Evolutionary conservation across 2,888 invertebrate genomes (phyloP).

Genomic region (Eupithecia subumbrata): DNA sequence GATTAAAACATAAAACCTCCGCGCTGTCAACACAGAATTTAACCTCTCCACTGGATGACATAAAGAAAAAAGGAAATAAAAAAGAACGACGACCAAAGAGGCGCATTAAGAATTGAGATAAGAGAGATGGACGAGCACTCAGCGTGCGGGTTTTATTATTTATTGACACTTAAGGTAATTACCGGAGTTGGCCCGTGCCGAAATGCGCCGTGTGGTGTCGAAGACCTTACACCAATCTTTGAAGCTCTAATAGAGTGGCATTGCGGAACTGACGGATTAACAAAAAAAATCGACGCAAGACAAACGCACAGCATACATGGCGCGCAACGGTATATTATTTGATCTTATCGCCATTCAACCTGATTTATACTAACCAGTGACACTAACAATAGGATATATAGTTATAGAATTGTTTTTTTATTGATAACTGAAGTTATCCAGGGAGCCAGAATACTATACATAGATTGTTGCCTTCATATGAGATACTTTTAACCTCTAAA

Average conservation of each 20-base stretch:
- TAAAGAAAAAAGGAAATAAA: slow-evolving; percentile 72
- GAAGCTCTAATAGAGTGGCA: slow-evolving; percentile 42
- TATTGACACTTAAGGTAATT: slow-evolving; percentile 85
- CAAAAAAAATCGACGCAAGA: neutral
- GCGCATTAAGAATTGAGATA: slow-evolving; percentile 84
- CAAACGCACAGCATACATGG: neutral
- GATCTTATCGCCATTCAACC: neutral
- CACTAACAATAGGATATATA: neutral
- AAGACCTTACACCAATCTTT: slow-evolving; percentile 56
- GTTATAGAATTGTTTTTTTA: neutral
- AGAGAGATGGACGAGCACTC: slow-evolving; percentile 83
- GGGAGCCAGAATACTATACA: neutral
- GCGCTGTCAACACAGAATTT: slow-evolving; percentile 81
- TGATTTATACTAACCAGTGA: neutral
- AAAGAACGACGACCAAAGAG: slow-evolving; percentile 80
- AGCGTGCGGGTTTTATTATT: slow-evolving; percentile 80
- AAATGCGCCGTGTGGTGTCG: slow-evolving; percentile 58
- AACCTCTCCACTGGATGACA: slow-evolving; percentile 74
- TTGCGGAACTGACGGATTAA: slow-evolving; percentile 29
- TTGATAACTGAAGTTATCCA: neutral
- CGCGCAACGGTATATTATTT: neutral
- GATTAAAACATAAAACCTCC: slow-evolving; percentile 83
- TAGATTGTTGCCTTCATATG: too few species aligned
- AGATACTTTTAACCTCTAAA: neutral
- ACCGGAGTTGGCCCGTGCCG: slow-evolving; percentile 81